phyloP scores from a whole-genome alignment of 2,888 invertebrate genomes.

The Andrena dorsata region DNA sequence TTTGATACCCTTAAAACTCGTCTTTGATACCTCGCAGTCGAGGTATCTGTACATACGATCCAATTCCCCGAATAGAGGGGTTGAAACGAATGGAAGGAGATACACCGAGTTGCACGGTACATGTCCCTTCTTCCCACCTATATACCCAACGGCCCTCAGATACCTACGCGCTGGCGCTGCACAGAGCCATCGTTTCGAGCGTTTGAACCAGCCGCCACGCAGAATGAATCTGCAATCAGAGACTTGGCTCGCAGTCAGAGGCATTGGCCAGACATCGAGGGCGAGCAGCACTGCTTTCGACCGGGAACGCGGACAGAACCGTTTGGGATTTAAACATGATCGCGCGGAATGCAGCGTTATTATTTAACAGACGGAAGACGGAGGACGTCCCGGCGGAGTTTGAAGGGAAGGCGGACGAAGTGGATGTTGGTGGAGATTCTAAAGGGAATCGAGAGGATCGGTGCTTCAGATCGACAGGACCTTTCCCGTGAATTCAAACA shows the following conservation, averaged over 20 bases:
- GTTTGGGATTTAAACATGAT: conserved; percentile 45
- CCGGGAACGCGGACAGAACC: conserved; percentile 25
- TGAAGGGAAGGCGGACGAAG: not conserved
- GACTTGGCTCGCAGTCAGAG: conserved; percentile 54
- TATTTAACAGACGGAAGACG: conserved; percentile 38
- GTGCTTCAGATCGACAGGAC: conserved; percentile 5
- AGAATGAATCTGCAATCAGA: conserved; percentile 61
- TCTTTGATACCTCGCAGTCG: conserved; percentile 52
- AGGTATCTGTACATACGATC: conserved; percentile 66
- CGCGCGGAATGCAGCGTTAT: conserved; percentile 39
- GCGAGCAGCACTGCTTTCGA: not conserved
- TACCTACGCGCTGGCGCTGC: not conserved
- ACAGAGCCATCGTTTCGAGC: conserved; percentile 50
- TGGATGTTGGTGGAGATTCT: conserved; percentile 4
- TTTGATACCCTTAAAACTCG: conserved; percentile 72
- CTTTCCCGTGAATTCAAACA: not conserved
- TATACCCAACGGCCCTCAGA: conserved; percentile 22
- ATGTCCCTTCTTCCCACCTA: conserved; percentile 28
- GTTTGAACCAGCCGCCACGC: conserved; percentile 44
- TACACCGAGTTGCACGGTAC: conserved; percentile 56
- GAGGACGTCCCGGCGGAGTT: no score
- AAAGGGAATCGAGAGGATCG: conserved; percentile 22
- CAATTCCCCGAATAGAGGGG: conserved; percentile 68
- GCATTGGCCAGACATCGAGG: conserved; percentile 30
- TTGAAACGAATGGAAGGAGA: conserved; percentile 51